These are phyloP conservation scores for Potamarius usumacintae DNA, from an alignment of 2,113 vertebrate species.

Conservation along the genomic window DNA sequence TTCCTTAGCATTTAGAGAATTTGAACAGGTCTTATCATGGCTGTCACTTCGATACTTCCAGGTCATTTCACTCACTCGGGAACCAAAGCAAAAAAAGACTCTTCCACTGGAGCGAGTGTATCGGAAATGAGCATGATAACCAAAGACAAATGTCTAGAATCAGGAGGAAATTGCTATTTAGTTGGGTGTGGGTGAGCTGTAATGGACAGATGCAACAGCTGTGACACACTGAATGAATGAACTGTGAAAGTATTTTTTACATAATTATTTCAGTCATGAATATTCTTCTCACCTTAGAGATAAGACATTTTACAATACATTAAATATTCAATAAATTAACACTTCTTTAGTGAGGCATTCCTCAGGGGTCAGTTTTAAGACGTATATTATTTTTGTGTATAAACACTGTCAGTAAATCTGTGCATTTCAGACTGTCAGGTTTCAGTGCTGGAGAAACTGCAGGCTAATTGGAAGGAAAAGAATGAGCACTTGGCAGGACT, in stretches of 20 bases:
- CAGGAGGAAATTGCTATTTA: neutral
- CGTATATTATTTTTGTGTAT: neutral
- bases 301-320: neutral
- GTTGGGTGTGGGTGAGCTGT: neutral
- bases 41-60: too few species aligned
- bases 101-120: too few species aligned
- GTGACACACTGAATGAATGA: neutral
- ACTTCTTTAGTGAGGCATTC: neutral
- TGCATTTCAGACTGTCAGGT: neutral
- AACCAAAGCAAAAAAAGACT: too few species aligned
- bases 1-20: too few species aligned
- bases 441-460: constrained; percentile 41
- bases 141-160: neutral
- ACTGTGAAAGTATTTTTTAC: neutral
- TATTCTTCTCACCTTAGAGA: neutral
- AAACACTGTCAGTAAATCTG: neutral
- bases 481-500: constrained; percentile 28
- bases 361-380: neutral
- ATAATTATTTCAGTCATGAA: neutral
- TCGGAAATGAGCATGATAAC: neutral
- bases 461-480: constrained; percentile 5
- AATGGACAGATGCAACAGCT: neutral
- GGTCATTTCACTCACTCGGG: too few species aligned
- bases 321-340: constrained; percentile 32
- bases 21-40: too few species aligned